A percentile compares a stretch with the other conserved stretches of the same genome.
Evolutionary conservation across 2,888 invertebrate species (phyloP).

Genomic region (Polymixis flavicincta): DNA sequence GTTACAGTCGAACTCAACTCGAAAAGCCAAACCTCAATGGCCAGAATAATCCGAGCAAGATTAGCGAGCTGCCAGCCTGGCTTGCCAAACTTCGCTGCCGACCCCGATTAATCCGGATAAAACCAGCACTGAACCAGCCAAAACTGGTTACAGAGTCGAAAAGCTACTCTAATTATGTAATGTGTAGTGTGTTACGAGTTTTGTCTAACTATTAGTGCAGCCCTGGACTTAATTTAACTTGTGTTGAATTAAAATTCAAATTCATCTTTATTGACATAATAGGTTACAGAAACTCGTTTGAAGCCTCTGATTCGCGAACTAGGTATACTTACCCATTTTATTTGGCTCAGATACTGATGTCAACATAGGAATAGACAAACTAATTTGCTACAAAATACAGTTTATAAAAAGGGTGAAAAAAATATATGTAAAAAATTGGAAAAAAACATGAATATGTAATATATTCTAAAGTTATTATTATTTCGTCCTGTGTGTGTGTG

Average conservation of each 20-base stretch:
- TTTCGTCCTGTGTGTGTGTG: too few species aligned
- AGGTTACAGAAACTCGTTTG: too few species aligned
- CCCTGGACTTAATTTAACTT: constrained; percentile 19
- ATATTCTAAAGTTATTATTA: too few species aligned
- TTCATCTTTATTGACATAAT: too few species aligned
- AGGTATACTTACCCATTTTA: too few species aligned
- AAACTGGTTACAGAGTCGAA: constrained; percentile 66
- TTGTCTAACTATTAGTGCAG: constrained; percentile 32
- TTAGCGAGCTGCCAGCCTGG: constrained; percentile 64
- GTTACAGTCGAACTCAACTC: constrained; percentile 21
- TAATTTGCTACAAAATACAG: too few species aligned
- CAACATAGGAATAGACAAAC: too few species aligned
- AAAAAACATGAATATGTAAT: too few species aligned
- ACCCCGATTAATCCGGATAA: constrained; percentile 69
- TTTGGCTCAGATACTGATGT: too few species aligned
- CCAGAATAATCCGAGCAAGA: constrained; percentile 63
- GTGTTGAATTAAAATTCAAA: neutral
- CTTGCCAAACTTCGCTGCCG: constrained; percentile 60
- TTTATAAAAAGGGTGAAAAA: too few species aligned
- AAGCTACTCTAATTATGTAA: constrained; percentile 63
- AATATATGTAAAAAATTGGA: too few species aligned
- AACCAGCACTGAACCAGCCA: constrained; percentile 62
- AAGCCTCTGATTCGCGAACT: too few species aligned
- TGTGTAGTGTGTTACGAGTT: constrained; percentile 45
- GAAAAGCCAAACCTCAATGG: constrained; percentile 51